These are phyloP conservation scores for Eclectus roratus DNA, from an alignment of 2,113 vertebrate genomes.

Conservation along the genomic window DNA sequence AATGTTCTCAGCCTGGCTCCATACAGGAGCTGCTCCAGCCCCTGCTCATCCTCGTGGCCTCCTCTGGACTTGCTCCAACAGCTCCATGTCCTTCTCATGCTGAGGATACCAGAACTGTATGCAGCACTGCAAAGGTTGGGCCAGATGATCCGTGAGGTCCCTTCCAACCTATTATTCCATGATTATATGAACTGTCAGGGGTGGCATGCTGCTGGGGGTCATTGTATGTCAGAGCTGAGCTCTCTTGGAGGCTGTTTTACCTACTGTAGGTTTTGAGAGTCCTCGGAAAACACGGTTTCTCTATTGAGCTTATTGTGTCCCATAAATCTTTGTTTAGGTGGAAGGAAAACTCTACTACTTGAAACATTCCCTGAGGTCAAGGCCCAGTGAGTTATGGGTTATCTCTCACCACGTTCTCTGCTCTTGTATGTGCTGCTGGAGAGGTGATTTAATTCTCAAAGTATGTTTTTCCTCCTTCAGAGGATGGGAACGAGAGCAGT, in stretches of 20 bases:
- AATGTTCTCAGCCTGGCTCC: neutral
- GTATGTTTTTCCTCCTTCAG: neutral
- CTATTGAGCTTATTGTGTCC: neutral
- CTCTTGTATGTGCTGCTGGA: neutral
- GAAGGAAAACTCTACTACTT: neutral
- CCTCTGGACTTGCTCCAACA: neutral
- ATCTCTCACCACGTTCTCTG: neutral
- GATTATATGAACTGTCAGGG: neutral
- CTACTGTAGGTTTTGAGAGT: neutral
- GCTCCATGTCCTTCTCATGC: neutral
- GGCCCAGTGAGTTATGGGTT: neutral
- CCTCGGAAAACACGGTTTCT: neutral
- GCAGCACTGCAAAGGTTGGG: neutral
- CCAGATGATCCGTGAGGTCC: neutral
- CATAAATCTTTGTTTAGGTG: neutral
- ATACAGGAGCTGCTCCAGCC: neutral
- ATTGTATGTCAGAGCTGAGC: neutral
- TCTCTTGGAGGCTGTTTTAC: neutral
- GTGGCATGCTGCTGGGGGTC: neutral
- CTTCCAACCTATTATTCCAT: neutral
- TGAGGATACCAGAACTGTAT: neutral
- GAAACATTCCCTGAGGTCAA: neutral
- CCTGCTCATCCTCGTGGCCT: neutral
- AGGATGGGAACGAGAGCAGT: neutral
- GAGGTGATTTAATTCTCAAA: neutral